Base-by-base conservation (phyloP, 2,113 vertebrate species). In the Callipepla californica region DNA sequence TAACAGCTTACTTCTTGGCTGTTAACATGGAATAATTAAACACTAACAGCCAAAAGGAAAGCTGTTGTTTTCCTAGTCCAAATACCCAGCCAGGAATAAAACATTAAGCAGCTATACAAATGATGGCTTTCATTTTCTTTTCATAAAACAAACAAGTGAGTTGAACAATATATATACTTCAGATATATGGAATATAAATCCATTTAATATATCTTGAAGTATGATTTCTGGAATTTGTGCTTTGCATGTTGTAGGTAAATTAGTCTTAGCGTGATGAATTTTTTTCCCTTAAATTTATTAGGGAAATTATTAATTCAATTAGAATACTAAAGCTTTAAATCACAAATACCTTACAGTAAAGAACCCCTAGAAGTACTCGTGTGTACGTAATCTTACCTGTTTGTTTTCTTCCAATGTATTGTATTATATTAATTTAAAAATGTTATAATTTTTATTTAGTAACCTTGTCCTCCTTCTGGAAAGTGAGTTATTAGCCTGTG, bases 1-100 rank as follows among this genome's bases (percentile, higher is more conserved):
- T 94, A 97, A 94, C 96, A 97, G 97, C 95, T 96, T 96, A 96
- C 94, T 96, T 97, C 85, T 96, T 97, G 95, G 93, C 96, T 96
- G 92, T 96, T 96, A 94, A 93, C 87, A 73, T 92, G 70, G 94
- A 97, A 96, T 96, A 95, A 95, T 97, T 94, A 97, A 95, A 92
- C 65, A 85, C 89, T 92, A 96, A 85, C 93, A 97, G 93, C 85
- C 95, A 94, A 97, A 95, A 97, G 89, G 92, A 97, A 97, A 97
- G 97, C 96, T 96, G 96, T 96, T 97, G 94, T 95, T 96, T 97
- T 95, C 94, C 85, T 96, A 88, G 80, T 96, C 96, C 95, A 97
- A 96, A 96, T 95, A 95, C 40, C 61, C 86, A 94, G 83, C 95
- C 96, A 97, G 94, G 95, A 96, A 96, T 97, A 95, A 96, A 96